Evolutionary conservation across 2,888 invertebrate genomes (phyloP), one percentile per base, ranked within the genome.

Genomic region (Melieria picta): DNA sequence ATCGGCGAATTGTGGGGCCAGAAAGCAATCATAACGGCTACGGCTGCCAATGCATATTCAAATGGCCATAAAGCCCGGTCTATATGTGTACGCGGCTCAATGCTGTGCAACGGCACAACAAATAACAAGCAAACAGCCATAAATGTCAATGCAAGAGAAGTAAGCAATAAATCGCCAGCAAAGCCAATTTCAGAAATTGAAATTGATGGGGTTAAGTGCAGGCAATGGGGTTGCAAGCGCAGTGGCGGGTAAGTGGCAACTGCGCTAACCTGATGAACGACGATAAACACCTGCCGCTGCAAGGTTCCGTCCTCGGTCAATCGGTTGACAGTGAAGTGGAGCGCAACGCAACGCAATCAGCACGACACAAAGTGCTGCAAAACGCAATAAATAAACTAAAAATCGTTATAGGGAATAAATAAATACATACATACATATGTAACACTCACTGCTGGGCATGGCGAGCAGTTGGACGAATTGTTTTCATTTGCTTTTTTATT

Each of bases 141-240:
- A 82, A 83, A 81, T 78, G 82, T 81, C 83, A 82, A 79, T 77
- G 68, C 16, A 68, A 72, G 72, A 72, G 65, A 76, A 70, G 73
- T 64, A 57, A 78, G 77, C 80, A 80, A 82, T 82, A 82, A 82
- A 82, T 82, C 82, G 82, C 80, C 80, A 79, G 80, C 65, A 64
- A 81, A 70, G 43, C 56, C 60, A 70, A 82, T 83, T 81, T 80
- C 78, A 77, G 75, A 81, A 82, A 82, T 82, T 80, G 77, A 82
- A 83, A 81, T 81, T 80, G 82, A 82, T 77, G 78, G 77, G 76
- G 77, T 75, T 75, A 74, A 75, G 74, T 69, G 69, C 58, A 58
- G n/a, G 11, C 62, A 55, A 45, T 60, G 62, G 11, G 50, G 52
- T 62, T 69, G 50, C 62, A 50, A 0, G 52, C n/a, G 30, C 13